Base-by-base conservation (phyloP, 2,113 vertebrate genomes). In the Gymnarchus niloticus region DNA sequence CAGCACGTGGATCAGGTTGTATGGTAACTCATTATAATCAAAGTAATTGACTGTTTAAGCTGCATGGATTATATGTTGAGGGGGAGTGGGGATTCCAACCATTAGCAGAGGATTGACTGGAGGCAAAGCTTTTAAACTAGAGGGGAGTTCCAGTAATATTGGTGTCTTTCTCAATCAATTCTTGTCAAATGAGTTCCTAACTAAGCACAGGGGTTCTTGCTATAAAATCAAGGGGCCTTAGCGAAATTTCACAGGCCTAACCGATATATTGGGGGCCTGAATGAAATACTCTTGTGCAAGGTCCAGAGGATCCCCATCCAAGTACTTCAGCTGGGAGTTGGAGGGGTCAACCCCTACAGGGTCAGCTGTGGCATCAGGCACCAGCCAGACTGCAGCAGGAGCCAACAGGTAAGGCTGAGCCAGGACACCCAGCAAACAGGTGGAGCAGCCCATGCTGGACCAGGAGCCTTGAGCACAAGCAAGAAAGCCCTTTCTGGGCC, bases 1-100 rank as follows among this genome's bases (percentile, higher is more conserved):
- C 80, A 82, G 57, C 10, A 44, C 21, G 59, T 44, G 25, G 82
- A 52, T 86, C 46, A 73, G 49, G 59, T 85, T 73, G 84, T 76
- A 73, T 49, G 52, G 51, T 23, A 85, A 28, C 28, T 52, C 51
- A 69, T 69, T 84, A 65, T 76, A 73, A 85, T 77, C 57, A 76
- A 76, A 33, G 48, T 56, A 21, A 49, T 52, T 85, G 49, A 54
- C 48, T 28, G 51, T 82, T 25, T 28, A 54, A 49, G 41, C 46
- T 81, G 44, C 77, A 81, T 51, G 44, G 48, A 81, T 9, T 81
- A 25, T 48, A 48, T 82, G 48, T 48, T 10, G 7, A 6, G 48
- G 77, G 44, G 48, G 44, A 23, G n/a, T 6, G 41, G 46, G 65
- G 65, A 41, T 7, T 81, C 48, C 48, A 49, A 23, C 14, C 65